Percentiles rank a stretch among this genome's conserved stretches.
Evolutionary conservation across 1,140 invertebrate genomes (phyloP).

Genomic region (Tetramorium parvispinum): DNA sequence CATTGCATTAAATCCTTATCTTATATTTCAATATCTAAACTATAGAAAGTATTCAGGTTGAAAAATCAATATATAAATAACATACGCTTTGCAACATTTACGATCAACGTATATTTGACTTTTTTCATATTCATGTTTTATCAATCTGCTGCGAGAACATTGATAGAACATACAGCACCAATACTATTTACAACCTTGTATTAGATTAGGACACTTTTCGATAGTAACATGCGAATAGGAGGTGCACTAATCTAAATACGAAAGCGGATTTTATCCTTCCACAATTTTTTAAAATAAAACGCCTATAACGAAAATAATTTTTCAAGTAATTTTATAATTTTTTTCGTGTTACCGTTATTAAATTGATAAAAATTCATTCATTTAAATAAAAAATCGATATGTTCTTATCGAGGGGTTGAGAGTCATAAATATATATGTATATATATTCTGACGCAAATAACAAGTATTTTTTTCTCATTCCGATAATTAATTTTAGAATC

Average conservation of each 20-base stretch:
- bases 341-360: neutral
- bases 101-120: constrained; percentile 58
- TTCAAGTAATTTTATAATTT: neutral
- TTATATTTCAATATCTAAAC: neutral
- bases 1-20: neutral
- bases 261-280: neutral
- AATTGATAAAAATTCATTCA: constrained; percentile 28
- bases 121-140: constrained; percentile 39
- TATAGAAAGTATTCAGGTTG: neutral
- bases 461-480: neutral
- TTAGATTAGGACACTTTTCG: constrained; percentile 28
- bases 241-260: neutral
- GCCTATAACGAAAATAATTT: constrained; percentile 10
- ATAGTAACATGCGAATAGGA: neutral
- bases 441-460: constrained; percentile 14
- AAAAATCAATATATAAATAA: constrained; percentile 11
- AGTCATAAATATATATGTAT: neutral
- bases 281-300: neutral
- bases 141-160: constrained; percentile 60
- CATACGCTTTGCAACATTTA: constrained; percentile 42
- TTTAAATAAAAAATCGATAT: neutral
- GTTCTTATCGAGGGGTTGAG: neutral
- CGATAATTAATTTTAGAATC: neutral
- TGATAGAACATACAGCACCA: constrained; percentile 66
- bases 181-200: constrained; percentile 65